A percentile compares a stretch with the other conserved stretches of the same genome.
These are phyloP conservation scores for Sinella curviseta DNA, from an alignment of 1,140 invertebrate species.

Conservation along the genomic window DNA sequence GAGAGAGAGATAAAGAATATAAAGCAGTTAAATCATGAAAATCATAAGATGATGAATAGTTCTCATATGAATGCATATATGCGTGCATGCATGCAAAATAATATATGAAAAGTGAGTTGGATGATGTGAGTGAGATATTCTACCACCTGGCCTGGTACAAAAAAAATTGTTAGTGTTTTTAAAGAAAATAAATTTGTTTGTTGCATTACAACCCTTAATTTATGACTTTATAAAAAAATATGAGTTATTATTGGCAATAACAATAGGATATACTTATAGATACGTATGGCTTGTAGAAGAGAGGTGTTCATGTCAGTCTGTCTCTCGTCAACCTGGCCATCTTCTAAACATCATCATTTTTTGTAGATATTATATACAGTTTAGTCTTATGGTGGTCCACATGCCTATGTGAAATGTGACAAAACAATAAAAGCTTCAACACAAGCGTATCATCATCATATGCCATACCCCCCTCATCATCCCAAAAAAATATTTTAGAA, in stretches of 20 bases:
- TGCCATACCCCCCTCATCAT: not conserved
- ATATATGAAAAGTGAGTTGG: no score
- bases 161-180: no score
- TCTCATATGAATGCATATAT: no score
- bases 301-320: not conserved
- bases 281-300: not conserved
- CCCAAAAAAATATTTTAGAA: not conserved
- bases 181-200: no score
- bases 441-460: not conserved
- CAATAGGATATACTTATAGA: no score
- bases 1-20: not conserved
- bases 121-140: no score
- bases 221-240: not conserved
- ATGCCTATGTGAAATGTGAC: constrained; percentile 17
- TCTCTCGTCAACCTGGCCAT: not conserved
- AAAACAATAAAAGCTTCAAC: constrained; percentile 12
- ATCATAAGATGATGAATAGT: not conserved
- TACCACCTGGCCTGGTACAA: no score
- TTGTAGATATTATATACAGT: no score
- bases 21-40: not conserved
- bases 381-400: not conserved
- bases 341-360: not conserved
- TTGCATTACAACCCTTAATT: not conserved
- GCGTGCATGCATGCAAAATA: no score
- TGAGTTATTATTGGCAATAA: constrained; percentile 17